Conservation (phyloP, 2,888 invertebrate species). For the Tinea trinotella region DNA sequence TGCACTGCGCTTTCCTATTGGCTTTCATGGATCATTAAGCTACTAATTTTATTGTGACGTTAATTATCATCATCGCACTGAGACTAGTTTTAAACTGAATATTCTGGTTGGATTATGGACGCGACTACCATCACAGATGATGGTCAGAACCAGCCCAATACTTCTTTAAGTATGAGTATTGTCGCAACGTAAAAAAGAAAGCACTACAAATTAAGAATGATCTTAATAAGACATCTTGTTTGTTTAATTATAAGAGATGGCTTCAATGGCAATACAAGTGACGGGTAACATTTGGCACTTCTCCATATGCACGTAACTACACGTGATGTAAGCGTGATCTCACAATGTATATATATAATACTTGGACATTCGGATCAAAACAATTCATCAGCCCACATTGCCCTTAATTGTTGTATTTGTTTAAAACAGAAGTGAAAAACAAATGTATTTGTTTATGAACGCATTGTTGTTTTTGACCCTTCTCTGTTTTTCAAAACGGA, state of each 20-base stretch:
- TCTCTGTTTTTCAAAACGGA: neutral
- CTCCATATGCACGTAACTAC: conserved; percentile 10
- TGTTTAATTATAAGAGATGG: neutral
- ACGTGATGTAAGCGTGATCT: conserved; percentile 12
- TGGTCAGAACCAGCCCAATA: too few species aligned
- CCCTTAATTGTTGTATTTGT: neutral
- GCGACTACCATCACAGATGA: too few species aligned
- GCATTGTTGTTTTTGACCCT: neutral
- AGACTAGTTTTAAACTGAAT: too few species aligned
- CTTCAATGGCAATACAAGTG: neutral
- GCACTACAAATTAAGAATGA: too few species aligned
- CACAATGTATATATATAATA: neutral
- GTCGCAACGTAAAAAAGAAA: too few species aligned
- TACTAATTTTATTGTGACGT: too few species aligned
- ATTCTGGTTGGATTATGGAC: too few species aligned
- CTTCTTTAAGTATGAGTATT: too few species aligned
- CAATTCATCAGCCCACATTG: neutral
- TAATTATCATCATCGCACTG: too few species aligned
- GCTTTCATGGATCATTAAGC: too few species aligned
- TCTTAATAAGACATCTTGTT: neutral
- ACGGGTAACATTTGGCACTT: conserved; percentile 2
- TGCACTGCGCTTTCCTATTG: too few species aligned
- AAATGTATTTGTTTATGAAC: neutral
- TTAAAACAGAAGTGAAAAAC: neutral
- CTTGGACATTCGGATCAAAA: conserved; percentile 1